phyloP scores from a whole-genome alignment of 2,888 invertebrate species.

The Perizoma affinitatum region DNA sequence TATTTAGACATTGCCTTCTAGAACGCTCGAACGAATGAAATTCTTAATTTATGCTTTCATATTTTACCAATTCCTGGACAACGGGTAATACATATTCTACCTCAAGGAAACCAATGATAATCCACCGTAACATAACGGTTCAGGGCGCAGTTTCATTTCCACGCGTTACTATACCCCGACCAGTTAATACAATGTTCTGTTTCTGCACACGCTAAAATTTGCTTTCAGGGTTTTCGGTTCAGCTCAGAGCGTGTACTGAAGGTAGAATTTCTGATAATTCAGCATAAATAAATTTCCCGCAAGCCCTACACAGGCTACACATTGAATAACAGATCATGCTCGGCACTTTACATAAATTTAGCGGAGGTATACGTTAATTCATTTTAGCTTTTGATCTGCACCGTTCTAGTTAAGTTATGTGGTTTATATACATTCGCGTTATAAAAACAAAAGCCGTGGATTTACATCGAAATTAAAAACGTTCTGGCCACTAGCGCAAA shows the following conservation, averaged over 20 bases:
- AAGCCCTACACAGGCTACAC: constrained; percentile 49
- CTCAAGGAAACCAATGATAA: constrained; percentile 43
- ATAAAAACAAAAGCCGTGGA: constrained; percentile 36
- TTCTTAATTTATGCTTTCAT: constrained; percentile 73
- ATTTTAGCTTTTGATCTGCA: constrained; percentile 42
- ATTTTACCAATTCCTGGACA: constrained; percentile 63
- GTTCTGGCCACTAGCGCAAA: constrained; percentile 34
- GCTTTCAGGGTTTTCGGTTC: constrained; percentile 64
- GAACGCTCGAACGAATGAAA: constrained; percentile 65
- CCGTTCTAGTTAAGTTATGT: constrained; percentile 21
- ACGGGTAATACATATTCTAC: constrained; percentile 44
- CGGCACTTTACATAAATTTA: background rate
- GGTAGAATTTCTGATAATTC: constrained; percentile 63
- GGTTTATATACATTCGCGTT: constrained; percentile 33
- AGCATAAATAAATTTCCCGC: constrained; percentile 60
- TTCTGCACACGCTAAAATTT: constrained; percentile 64
- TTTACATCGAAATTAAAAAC: constrained; percentile 40
- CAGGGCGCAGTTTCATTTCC: constrained; percentile 55
- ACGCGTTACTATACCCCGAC: constrained; percentile 25
- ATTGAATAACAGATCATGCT: constrained; percentile 48
- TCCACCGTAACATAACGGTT: constrained; percentile 48
- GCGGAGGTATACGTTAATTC: constrained; percentile 32
- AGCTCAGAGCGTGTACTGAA: constrained; percentile 40
- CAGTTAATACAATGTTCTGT: constrained; percentile 60
- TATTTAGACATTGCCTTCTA: constrained; percentile 50